These are phyloP conservation scores for Centrocercus urophasianus DNA, from an alignment of 2,113 vertebrate species.

Conservation along the genomic window DNA sequence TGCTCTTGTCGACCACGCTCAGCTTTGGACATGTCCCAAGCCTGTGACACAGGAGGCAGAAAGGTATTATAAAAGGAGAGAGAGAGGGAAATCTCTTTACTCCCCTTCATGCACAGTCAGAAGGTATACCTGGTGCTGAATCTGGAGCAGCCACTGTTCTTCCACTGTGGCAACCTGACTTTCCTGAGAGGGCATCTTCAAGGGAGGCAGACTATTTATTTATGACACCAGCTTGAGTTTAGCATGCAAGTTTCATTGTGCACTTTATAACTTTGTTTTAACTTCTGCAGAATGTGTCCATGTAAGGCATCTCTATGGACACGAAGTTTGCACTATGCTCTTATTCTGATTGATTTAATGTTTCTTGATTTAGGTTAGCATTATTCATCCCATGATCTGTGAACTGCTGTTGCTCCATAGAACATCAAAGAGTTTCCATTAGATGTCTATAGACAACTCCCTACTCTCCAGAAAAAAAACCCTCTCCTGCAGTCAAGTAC, in stretches of 20 bases:
- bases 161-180: background rate
- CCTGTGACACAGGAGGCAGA: fast-evolving
- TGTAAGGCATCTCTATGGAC: background rate
- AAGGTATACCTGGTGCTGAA: background rate
- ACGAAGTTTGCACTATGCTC: background rate
- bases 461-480: fast-evolving
- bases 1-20: fast-evolving
- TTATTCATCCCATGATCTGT: background rate
- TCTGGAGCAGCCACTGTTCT: background rate
- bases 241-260: background rate
- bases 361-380: background rate
- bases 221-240: background rate
- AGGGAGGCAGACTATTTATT: background rate
- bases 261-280: background rate
- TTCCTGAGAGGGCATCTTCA: background rate
- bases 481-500: background rate
- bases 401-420: background rate
- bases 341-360: background rate
- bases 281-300: background rate
- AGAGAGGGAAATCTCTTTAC: background rate
- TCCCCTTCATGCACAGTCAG: background rate
- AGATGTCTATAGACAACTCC: background rate
- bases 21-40: background rate
- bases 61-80: fast-evolving
- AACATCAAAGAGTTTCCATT: background rate